A percentile compares a stretch with the other conserved stretches of the same genome.
Conservation (phyloP, 2,888 invertebrate species). For the Galeopsomyia nigrocyanea region DNA sequence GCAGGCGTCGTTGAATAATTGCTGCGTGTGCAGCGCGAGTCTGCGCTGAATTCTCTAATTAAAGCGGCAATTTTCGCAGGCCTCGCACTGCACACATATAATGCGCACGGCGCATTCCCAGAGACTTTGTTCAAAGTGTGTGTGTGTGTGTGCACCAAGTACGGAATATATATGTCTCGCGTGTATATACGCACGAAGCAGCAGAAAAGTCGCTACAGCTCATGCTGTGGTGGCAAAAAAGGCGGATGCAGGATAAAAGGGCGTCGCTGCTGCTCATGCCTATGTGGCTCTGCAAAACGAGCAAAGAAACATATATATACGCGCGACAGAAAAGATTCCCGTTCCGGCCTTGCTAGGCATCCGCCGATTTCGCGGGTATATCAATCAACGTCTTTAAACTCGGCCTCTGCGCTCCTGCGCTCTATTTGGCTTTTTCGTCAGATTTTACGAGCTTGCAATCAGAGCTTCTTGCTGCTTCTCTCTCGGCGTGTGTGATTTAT, state of each 20-base stretch:
- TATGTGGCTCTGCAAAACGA: too few species aligned
- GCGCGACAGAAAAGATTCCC: slow-evolving; percentile 19
- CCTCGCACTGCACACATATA: neutral
- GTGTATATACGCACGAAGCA: neutral
- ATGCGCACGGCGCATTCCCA: slow-evolving; percentile 2
- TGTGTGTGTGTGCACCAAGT: neutral
- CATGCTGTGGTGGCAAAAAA: too few species aligned
- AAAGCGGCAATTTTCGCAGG: too few species aligned
- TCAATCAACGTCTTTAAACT: slow-evolving; percentile 26
- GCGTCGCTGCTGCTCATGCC: neutral
- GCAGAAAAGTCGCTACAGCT: too few species aligned
- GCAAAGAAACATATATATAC: neutral
- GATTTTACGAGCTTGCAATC: slow-evolving; percentile 3
- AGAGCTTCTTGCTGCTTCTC: slow-evolving; percentile 9
- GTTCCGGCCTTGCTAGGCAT: neutral
- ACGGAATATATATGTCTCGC: neutral
- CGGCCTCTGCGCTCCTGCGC: neutral
- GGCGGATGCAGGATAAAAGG: slow-evolving; percentile 21
- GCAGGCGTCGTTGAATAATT: neutral
- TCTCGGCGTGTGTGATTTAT: slow-evolving; percentile 21
- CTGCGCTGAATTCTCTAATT: too few species aligned
- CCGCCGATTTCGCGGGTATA: slow-evolving; percentile 20
- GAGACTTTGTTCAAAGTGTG: neutral
- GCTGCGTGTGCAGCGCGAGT: too few species aligned
- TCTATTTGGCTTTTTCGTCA: slow-evolving; percentile 19